Base-by-base conservation (phyloP, 2,888 invertebrate genomes). In the Nebria brevicollis region DNA sequence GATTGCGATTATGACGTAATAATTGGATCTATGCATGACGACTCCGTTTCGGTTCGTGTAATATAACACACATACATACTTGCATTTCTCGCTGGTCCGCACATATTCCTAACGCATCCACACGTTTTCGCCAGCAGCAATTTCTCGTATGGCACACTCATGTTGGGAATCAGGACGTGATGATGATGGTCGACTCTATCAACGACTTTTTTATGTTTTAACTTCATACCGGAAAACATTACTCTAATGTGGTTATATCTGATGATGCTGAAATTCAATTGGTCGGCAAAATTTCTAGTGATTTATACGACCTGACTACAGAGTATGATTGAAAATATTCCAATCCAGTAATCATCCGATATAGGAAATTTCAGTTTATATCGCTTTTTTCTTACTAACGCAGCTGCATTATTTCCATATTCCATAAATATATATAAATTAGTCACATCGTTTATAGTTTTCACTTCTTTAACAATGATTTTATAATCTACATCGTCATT, bases 1-100 rank as follows among this genome's bases (percentile, higher is more conserved):
- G 79, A 74, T 79, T 79, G 79, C 54, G 79, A 79, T 79, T 75
- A 79, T 66, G 68, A 43, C 79, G 74, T 75, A 42, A 75, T 79
- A 79, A 79, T 79, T 79, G 75, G 75, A 74, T 74, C 79, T 79
- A 75, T 66, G 75, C 79, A 74, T 66, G 20, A 26, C 34, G 66
- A 26, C 41, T 74, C 72, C 13, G 15, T 15, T 73, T 41, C 68
- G 26, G 68, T 68, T 68, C 68, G 54, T 54, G 54, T 54, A 34
- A 70, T 70, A 25, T 26, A 70, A 66, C 25, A 66, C 25, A 15
- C 66, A 13, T 25, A 8, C 8, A 66, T 13, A 66, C 66, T 34
- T 25, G 66, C 66, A n/a, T 1, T 25, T 20, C 15, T 20, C 15
- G n/a, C 15, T 66, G 66, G 11, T 66, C 7, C 66, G 13, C 13